These are phyloP conservation scores for Vanessa cardui DNA, from an alignment of 2,888 invertebrate genomes.

Conservation along the genomic window DNA sequence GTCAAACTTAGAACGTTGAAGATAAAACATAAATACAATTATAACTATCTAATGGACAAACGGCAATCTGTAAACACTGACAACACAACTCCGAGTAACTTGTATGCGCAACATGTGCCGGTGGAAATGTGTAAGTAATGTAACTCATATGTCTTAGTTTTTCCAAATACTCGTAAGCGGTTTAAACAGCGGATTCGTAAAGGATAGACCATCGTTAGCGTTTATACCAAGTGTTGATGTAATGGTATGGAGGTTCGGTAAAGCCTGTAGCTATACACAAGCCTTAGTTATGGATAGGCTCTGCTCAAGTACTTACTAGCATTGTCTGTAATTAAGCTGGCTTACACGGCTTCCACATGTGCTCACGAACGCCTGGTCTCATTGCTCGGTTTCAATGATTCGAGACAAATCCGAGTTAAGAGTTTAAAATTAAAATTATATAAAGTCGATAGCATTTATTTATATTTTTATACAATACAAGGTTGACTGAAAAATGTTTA, in stretches of 20 bases:
- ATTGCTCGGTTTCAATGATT: background rate
- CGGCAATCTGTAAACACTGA: background rate
- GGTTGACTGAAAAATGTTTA: no score
- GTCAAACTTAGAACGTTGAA: no score
- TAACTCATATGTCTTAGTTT: slow-evolving; percentile 22
- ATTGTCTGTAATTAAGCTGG: slow-evolving; percentile 6
- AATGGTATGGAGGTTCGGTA: background rate
- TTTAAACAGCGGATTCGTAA: slow-evolving; percentile 15
- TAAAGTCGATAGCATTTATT: no score
- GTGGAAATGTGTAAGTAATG: slow-evolving; percentile 23
- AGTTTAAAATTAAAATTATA: background rate
- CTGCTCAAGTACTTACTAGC: slow-evolving; percentile 6
- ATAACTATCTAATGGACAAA: no score
- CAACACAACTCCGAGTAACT: background rate
- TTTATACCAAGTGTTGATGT: background rate
- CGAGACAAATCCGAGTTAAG: background rate
- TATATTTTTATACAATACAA: no score
- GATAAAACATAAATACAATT: no score
- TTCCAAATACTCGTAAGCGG: slow-evolving; percentile 15
- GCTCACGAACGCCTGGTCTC: background rate
- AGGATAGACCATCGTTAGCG: background rate
- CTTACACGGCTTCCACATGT: background rate
- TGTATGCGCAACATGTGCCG: background rate
- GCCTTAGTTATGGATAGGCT: slow-evolving; percentile 10
- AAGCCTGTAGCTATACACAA: background rate